Percentiles rank a stretch among this genome's conserved stretches.
Evolutionary conservation across 1,140 invertebrate genomes (phyloP).

Genomic region (Dinothrombium tinctorium): DNA sequence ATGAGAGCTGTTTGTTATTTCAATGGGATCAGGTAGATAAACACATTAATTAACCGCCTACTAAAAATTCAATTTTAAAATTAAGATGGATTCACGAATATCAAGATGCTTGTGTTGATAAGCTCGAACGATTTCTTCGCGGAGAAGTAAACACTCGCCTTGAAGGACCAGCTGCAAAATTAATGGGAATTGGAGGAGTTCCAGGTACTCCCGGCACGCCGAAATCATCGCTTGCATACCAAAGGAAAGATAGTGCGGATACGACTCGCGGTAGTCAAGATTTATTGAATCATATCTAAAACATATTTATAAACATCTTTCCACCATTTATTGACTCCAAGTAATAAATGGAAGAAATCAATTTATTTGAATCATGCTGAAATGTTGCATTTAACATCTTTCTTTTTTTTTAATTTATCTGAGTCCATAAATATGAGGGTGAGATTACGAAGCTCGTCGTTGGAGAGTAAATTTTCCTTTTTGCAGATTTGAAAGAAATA

Average conservation of each 20-base stretch:
- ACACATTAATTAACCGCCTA: not conserved
- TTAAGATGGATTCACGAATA: constrained; percentile 92
- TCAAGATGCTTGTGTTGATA: constrained; percentile 86
- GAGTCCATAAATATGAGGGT: too few relatives aligned
- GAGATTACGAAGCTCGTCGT: constrained; percentile 30
- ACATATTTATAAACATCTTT: too few relatives aligned
- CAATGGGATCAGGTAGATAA: constrained; percentile 52
- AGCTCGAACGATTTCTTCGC: constrained; percentile 48
- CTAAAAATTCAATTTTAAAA: too few relatives aligned
- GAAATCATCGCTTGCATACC: not conserved
- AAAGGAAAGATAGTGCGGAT: too few relatives aligned
- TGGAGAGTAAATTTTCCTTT: constrained; percentile 70
- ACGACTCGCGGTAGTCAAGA: too few relatives aligned
- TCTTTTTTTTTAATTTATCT: too few relatives aligned
- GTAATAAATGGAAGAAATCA: too few relatives aligned
- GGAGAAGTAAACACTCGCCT: constrained; percentile 19
- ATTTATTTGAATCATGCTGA: too few relatives aligned
- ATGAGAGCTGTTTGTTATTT: constrained; percentile 87
- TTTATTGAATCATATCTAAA: too few relatives aligned
- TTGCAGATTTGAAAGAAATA: constrained; percentile 54
- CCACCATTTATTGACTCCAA: too few relatives aligned
- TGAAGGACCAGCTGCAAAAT: not conserved
- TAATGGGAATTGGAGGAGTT: not conserved
- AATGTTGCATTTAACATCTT: too few relatives aligned
- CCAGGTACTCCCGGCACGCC: constrained; percentile 13